Evolutionary conservation across 2,797 vertebrate species (phyloP), one percentile per base, ranked within the genome.

Genomic region (Chloroceryle inda): DNA sequence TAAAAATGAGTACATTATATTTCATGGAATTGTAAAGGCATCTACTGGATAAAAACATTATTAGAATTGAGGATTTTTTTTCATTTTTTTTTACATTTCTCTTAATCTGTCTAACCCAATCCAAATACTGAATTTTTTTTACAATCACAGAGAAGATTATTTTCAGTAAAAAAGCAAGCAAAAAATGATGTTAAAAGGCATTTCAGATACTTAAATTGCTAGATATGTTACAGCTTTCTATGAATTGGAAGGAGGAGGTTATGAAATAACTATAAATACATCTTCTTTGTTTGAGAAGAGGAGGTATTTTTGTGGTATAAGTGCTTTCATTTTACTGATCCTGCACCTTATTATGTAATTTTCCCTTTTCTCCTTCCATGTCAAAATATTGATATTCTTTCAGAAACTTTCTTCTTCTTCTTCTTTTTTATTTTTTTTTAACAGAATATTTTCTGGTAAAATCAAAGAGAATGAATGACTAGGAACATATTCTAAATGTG

Each of bases 331-430:
- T 96, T 92, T 92, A 92, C 82, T 94, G 75, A 96, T 98, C 89
- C 96, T 96, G 91, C 96, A 94, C 91, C 90, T 96, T 97, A 97
- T 92, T 44, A 76, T 97, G 91, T 96, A 98, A 97, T 98, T 97
- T 98, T 97, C 94, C 58, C 89, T 97, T 96, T 97, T 96, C 94
- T 97, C 68, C 73, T 97, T 97, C 85, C 52, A 31, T 96, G 96
- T 98, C 97, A 98, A 98, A 98, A 98, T 98, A 98, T 97, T 98
- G 96, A 98, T 98, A 97, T 97, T 97, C 93, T 98, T 97, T 95
- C 94, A 97, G 95, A 97, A 98, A 97, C 86, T 96, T 96, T 74
- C 55, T 52, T 59, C 31, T 49, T 14, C 12, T 29, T 73, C 33
- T 59, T 92, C 91, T 93, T 78, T 75, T 27, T 77, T 45, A 63